phyloP scores from a whole-genome alignment of 2,797 vertebrate genomes.

The Astyanax mexicanus region DNA sequence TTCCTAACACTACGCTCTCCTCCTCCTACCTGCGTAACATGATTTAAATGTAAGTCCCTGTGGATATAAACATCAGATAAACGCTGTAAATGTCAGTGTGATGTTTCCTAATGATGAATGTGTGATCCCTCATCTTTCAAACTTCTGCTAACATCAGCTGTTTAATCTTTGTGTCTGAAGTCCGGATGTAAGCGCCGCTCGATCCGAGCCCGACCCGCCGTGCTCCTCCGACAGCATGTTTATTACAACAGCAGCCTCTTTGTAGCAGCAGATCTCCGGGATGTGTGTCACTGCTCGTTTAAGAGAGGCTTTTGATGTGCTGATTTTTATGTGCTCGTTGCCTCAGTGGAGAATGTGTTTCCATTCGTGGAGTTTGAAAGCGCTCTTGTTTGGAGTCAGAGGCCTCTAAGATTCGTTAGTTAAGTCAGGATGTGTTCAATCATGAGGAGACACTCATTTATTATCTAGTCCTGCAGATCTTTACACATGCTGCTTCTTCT shows the following conservation, averaged over 20 bases:
- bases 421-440: neutral
- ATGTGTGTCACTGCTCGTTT: neutral
- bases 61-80: too few species aligned
- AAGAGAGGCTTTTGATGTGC: neutral
- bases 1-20: too few species aligned
- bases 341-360: constrained; percentile 20
- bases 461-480: neutral
- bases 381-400: neutral
- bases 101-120: neutral
- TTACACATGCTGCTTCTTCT: constrained; percentile 49
- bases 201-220: neutral
- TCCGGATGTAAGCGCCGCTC: constrained; percentile 12
- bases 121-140: constrained; percentile 30
- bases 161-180: constrained; percentile 45
- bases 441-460: neutral
- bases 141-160: constrained; percentile 22
- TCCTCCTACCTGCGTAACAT: too few species aligned
- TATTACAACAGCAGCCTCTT: neutral
- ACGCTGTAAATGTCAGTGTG: too few species aligned
- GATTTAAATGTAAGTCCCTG: too few species aligned
- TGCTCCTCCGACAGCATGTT: constrained; percentile 7
- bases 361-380: constrained; percentile 4
- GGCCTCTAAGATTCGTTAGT: neutral
- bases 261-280: neutral
- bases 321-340: neutral